These are phyloP conservation scores for Rhagium mordax DNA, from an alignment of 2,888 invertebrate species.

Conservation along the genomic window DNA sequence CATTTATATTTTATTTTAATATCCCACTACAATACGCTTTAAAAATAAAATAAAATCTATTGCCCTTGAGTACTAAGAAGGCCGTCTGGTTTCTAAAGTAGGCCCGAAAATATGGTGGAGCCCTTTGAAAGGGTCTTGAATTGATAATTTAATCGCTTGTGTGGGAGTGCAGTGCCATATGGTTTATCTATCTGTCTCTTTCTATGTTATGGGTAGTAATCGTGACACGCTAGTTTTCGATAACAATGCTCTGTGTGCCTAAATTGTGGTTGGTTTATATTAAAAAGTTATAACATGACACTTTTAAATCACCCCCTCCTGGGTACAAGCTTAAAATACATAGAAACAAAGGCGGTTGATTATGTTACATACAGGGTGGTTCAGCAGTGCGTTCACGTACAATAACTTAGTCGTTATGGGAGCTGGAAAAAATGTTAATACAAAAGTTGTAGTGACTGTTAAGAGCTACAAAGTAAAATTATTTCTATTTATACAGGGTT, in stretches of 20 bases:
- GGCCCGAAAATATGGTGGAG: constrained; percentile 10
- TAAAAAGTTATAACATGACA: neutral
- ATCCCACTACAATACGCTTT: neutral
- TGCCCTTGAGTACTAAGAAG: neutral
- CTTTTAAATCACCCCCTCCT: neutral
- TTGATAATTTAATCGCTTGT: constrained; percentile 24
- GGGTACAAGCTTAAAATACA: neutral
- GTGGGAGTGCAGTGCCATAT: constrained; percentile 25
- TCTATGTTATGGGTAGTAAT: neutral
- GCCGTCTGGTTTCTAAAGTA: constrained; percentile 1
- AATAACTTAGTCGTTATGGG: neutral
- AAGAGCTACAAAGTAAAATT: too few species aligned
- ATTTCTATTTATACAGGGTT: too few species aligned
- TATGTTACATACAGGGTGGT: neutral
- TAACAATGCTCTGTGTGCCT: neutral
- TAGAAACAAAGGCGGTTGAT: neutral
- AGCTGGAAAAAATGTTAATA: too few species aligned
- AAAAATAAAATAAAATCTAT: neutral
- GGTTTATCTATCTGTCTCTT: constrained; percentile 11
- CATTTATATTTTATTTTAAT: neutral
- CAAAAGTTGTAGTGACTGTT: too few species aligned
- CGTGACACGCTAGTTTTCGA: neutral
- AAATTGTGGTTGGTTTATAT: neutral
- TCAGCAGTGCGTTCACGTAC: too few species aligned
- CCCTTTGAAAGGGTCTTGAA: constrained; percentile 17